Evolutionary conservation across 2,113 vertebrate genomes (phyloP), one percentile per base, ranked within the genome.

Genomic region (Brachypteracias leptosomus): DNA sequence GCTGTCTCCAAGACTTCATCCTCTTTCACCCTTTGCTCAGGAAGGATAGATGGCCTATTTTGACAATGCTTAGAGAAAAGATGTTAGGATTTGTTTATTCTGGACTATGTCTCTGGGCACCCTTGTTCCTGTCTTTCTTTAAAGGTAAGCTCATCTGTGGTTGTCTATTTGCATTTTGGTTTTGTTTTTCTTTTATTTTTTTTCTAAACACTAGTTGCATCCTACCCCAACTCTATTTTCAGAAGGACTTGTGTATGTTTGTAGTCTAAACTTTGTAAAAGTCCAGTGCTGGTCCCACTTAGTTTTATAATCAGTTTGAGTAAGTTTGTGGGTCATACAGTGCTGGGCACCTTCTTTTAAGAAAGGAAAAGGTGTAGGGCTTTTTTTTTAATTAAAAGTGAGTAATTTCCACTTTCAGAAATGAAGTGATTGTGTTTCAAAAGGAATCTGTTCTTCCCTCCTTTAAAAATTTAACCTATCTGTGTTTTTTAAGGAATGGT

Each of bases 41-140:
- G 38, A 90, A 78, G 51, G 16, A 61, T 44, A 94, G n/a, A 6
- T 52, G 78, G 70, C 26, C 61, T 89, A 26, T 88, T 91, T 85
- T 81, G 58, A 94, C 29, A 63, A 96, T 97, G 95, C 90, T 96
- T 0, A 44, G 33, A 61, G 71, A 68, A 95, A 96, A 89, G 54
- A 88, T 16, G 21, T 85, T 94, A 49, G 70, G 57, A 52, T 91
- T 91, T 94, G 8, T 91, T 89, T 97, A 73, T 93, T 88, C 81
- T 82, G 93, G 70, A 49, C 49, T 97, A 6, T 96, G 31, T 72
- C 74, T 97, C 58, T 94, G 95, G 95, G 70, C 92, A 49, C 57
- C 78, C 44, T 88, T 96, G 24, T 95, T 97, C 88, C 58, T 94
- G 44, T 93, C 95, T 33, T 65, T 93, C 26, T 63, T 96, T 47